Conservation (phyloP, 2,797 vertebrate species). For the Saxicola maurus region DNA sequence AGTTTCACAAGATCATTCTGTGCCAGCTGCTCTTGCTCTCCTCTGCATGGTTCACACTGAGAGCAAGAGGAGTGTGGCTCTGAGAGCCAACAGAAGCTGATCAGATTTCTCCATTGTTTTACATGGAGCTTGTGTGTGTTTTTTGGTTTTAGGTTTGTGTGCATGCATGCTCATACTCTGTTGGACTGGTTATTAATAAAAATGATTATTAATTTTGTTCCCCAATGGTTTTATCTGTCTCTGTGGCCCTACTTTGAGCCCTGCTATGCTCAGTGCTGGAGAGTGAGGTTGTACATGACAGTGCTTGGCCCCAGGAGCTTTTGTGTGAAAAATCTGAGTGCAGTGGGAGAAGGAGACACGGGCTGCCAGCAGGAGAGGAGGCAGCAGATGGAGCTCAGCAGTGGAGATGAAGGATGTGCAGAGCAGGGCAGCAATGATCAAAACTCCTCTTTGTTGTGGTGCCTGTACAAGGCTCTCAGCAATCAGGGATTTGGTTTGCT, state of each 20-base stretch:
- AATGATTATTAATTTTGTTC: background rate
- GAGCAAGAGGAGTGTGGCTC: background rate
- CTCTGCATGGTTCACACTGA: background rate
- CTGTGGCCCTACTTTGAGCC: background rate
- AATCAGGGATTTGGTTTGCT: conserved; percentile 35
- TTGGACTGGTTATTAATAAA: background rate
- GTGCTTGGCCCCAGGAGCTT: background rate
- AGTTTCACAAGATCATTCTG: background rate
- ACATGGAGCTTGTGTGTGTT: background rate
- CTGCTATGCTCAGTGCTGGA: fast-evolving
- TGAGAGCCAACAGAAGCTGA: background rate
- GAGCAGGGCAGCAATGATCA: background rate
- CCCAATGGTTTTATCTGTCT: background rate
- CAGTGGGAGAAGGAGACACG: background rate
- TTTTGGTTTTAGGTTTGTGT: background rate
- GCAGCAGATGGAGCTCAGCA: background rate
- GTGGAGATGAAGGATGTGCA: conserved; percentile 14
- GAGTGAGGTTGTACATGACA: fast-evolving
- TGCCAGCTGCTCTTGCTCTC: background rate
- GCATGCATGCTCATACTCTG: background rate
- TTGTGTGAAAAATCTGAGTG: background rate
- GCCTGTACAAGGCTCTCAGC: background rate
- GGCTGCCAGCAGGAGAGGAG: background rate
- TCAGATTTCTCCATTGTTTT: background rate
- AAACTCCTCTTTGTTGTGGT: conserved; percentile 25